Conservation (phyloP, 2,113 vertebrate genomes). For the Larimichthys polyactis region DNA sequence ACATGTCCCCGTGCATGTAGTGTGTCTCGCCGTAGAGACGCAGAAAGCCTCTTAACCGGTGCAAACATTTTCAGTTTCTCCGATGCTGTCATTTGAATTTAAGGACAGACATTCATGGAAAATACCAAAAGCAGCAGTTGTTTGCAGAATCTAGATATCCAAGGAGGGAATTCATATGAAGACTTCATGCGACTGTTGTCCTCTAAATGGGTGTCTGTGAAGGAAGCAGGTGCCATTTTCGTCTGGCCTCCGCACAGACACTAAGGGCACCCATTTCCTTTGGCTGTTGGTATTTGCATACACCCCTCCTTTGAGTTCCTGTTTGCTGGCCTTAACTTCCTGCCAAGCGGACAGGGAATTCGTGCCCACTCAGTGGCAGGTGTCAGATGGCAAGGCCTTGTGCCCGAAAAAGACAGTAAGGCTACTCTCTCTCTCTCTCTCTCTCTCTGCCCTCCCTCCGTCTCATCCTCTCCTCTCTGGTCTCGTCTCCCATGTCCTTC, state of each 20-base stretch:
- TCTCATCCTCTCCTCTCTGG: slow-evolving; percentile 28
- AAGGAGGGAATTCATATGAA: slow-evolving; percentile 66
- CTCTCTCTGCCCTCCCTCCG: slow-evolving; percentile 13
- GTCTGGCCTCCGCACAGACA: slow-evolving; percentile 71
- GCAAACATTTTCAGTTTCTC: not conserved
- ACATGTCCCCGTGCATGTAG: slow-evolving; percentile 12
- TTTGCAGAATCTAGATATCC: slow-evolving; percentile 46
- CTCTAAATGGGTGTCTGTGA: slow-evolving; percentile 78
- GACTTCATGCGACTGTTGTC: slow-evolving; percentile 56
- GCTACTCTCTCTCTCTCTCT: slow-evolving; percentile 60
- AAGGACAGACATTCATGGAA: slow-evolving; percentile 16
- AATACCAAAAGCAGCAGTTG: slow-evolving; percentile 39
- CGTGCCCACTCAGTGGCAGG: slow-evolving; percentile 82
- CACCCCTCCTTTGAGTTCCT: slow-evolving; percentile 80
- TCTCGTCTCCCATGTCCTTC: slow-evolving; percentile 28
- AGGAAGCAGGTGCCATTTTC: slow-evolving; percentile 83
- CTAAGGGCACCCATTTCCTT: slow-evolving; percentile 78
- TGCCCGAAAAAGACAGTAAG: slow-evolving; percentile 79
- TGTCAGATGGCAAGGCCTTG: slow-evolving; percentile 83
- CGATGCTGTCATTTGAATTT: slow-evolving; percentile 2
- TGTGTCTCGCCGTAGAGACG: not conserved
- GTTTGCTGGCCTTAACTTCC: slow-evolving; percentile 78
- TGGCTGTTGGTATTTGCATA: slow-evolving; percentile 76
- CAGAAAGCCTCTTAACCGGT: not conserved
- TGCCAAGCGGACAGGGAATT: slow-evolving; percentile 80